Percentiles rank a stretch among this genome's conserved stretches.
Evolutionary conservation across 2,797 vertebrate species (phyloP).

Genomic region (Eospalax fontanierii): DNA sequence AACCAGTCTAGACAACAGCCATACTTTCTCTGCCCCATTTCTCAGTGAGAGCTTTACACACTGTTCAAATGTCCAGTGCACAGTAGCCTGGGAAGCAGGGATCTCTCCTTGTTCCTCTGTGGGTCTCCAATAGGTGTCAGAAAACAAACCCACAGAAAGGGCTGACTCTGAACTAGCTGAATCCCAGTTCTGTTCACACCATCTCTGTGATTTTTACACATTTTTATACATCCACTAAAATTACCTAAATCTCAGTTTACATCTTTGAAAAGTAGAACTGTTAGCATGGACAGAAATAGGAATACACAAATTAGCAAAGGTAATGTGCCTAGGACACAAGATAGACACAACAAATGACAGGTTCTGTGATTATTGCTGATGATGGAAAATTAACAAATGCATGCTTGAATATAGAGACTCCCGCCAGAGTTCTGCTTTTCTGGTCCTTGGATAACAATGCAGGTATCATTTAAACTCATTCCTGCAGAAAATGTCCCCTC

Average conservation of each 20-base stretch:
- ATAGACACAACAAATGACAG: neutral
- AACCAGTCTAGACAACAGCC: neutral
- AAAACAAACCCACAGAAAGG: neutral
- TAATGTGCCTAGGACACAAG: rapidly evolving
- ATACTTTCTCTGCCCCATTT: neutral
- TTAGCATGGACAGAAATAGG: neutral
- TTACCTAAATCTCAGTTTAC: neutral
- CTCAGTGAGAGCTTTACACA: neutral
- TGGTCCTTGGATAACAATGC: neutral
- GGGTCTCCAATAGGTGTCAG: neutral
- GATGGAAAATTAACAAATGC: neutral
- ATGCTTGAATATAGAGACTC: neutral
- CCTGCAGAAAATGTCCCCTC: neutral
- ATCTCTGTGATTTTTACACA: neutral
- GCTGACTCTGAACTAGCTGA: neutral
- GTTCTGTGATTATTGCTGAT: neutral
- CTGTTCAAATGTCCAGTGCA: neutral
- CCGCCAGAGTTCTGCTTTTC: neutral
- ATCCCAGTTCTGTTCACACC: neutral
- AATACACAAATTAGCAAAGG: neutral
- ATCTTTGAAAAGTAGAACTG: neutral
- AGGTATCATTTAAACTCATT: neutral
- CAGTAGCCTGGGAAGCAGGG: neutral
- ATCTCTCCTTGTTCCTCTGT: neutral
- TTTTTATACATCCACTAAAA: neutral